A percentile compares a stretch with the other conserved stretches of the same genome.
Evolutionary conservation across 1,140 invertebrate species (phyloP).

Genomic region (Lanistes nyassanus): DNA sequence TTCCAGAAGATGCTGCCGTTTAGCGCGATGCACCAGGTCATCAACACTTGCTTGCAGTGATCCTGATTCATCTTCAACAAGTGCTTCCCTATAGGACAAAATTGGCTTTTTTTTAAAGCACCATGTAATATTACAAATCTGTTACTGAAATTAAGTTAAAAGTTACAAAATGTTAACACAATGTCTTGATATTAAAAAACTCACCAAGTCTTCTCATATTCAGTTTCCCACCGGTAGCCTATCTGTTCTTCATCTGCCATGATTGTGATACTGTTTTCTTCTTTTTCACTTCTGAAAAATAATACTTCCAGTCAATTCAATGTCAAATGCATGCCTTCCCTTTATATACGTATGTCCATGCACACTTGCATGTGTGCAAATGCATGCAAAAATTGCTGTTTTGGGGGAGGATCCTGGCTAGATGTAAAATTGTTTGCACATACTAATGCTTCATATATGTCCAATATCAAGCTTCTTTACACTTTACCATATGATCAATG

Average conservation of each 20-base stretch:
- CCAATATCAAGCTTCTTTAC: too few relatives aligned
- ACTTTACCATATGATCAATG: too few relatives aligned
- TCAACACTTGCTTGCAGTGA: constrained; percentile 87
- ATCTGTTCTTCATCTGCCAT: constrained; percentile 77
- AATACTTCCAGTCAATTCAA: background rate
- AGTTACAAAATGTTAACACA: background rate
- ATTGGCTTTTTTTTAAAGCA: background rate
- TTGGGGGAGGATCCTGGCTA: constrained; percentile 1
- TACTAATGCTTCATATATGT: background rate
- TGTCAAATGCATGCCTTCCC: background rate
- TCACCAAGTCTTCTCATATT: constrained; percentile 80
- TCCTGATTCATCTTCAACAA: constrained; percentile 95
- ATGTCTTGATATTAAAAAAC: background rate
- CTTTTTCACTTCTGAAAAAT: background rate
- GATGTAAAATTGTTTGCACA: background rate
- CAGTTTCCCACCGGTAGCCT: constrained; percentile 96
- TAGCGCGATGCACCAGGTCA: constrained; percentile 90
- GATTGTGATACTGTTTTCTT: background rate
- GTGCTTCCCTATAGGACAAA: constrained; percentile 82
- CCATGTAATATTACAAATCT: background rate
- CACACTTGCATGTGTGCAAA: background rate
- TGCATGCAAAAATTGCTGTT: background rate
- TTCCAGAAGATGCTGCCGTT: constrained; percentile 79
- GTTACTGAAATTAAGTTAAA: background rate
- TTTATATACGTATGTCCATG: background rate